Percentiles rank a stretch among this genome's conserved stretches.
phyloP scores from a whole-genome alignment of 2,888 invertebrate species.

The Danaus chrysippus region DNA sequence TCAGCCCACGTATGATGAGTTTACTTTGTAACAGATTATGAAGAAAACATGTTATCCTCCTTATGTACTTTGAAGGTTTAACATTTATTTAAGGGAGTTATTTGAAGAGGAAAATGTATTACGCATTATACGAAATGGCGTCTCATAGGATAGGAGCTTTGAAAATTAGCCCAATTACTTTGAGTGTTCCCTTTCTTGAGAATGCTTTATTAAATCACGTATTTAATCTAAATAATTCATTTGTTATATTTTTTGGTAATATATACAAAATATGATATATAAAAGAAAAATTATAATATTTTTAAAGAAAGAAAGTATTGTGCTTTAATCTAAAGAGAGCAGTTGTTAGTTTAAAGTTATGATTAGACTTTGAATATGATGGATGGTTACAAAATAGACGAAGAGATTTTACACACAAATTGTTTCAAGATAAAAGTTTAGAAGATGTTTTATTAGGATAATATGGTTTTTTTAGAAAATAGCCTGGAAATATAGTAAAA shows the following conservation, averaged over 20 bases:
- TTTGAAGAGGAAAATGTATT: conserved; percentile 8
- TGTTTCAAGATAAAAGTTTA: neutral
- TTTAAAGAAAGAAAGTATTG: neutral
- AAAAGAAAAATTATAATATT: no score
- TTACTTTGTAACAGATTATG: neutral
- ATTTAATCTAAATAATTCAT: neutral
- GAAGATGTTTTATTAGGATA: neutral
- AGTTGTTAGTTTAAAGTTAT: conserved; percentile 4
- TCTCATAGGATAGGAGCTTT: conserved; percentile 11
- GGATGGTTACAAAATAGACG: neutral
- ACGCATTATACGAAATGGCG: conserved; percentile 7
- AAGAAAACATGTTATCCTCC: neutral
- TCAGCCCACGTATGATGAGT: neutral
- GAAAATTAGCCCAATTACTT: conserved; percentile 11
- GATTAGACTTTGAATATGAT: conserved; percentile 1
- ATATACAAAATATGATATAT: no score
- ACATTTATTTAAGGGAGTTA: conserved; percentile 2
- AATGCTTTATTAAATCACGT: neutral
- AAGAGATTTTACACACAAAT: neutral
- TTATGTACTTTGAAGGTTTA: neutral
- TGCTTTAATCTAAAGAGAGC: neutral
- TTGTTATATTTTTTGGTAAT: no score
- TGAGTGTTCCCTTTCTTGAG: neutral
- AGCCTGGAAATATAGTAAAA: no score
- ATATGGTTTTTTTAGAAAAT: no score